Base-by-base conservation (phyloP, 1,140 invertebrate species). In the Listronotus bonariensis region DNA sequence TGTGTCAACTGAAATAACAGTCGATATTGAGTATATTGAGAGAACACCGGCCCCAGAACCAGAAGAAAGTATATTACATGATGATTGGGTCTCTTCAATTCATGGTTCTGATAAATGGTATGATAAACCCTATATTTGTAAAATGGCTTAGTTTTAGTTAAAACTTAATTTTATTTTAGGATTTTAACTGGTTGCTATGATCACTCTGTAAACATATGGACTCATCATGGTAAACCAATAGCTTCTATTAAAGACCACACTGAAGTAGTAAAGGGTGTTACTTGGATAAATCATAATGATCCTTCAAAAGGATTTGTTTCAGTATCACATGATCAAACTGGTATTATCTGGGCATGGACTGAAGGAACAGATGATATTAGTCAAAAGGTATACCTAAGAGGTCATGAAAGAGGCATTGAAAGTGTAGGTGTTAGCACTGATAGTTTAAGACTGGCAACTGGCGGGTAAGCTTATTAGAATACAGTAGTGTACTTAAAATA, bases 111-210 rank as follows among this genome's bases (percentile, higher is more conserved):
- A 86, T 20, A 88, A 90, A 81, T 96, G 91, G 90, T 76, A 72
- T 58, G 58, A 12, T 31, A 9, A 36, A 15, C 20, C 5, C 20
- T 26, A 26, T 26, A 26, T 26, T 26, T 26, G 2, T 3, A 3
- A 26, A 26, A 26, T 26, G 5, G 5, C 20, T 26, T 26, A 26
- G 20, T 26, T n/a, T n/a, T n/a, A 26, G 2, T 26, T 5, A 26
- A 26, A 26, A 26, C 2, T 26, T 26, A 26, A 26, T 68, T 76
- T 43, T 7, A n/a, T 18, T 18, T 76, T 64, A 93, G 91, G 89
- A 93, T 97, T 65, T 75, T 98, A 9, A 91, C 91, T 57, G 96
- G 96, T n/a, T 93, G 93, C 80, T 98, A 98, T 82, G 96, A 98
- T 77, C 92, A 93, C 77, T 93, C 92, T 40, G 74, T 98, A 14